Conservation (phyloP, 2,888 invertebrate species). For the Nomada ferruginata region DNA sequence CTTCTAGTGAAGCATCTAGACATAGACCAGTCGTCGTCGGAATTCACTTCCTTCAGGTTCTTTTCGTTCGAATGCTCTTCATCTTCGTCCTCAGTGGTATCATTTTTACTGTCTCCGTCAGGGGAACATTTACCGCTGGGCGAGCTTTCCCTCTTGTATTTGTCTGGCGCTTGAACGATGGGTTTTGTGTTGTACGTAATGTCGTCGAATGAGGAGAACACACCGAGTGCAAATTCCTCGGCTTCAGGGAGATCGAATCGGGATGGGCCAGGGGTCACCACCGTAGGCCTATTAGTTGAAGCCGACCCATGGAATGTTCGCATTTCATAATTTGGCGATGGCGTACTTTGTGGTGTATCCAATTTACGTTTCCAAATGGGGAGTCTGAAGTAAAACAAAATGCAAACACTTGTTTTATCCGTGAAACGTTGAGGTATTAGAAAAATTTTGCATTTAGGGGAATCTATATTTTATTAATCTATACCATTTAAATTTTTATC, state of each 20-base stretch:
- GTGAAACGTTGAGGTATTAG: conserved; percentile 4
- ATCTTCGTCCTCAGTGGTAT: conserved; percentile 81
- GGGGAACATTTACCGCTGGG: conserved; percentile 69
- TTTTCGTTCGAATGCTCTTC: conserved; percentile 77
- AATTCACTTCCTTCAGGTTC: conserved; percentile 76
- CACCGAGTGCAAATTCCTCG: conserved; percentile 87
- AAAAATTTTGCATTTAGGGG: background rate
- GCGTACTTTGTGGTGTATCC: conserved; percentile 69
- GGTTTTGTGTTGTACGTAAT: conserved; percentile 91
- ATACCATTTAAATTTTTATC: background rate
- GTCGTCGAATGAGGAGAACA: conserved; percentile 88
- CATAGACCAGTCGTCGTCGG: conserved; percentile 81
- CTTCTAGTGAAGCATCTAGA: conserved; percentile 80
- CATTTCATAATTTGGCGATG: conserved; percentile 71
- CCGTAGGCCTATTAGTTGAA: conserved; percentile 75
- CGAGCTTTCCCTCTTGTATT: conserved; percentile 58
- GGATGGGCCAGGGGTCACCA: conserved; percentile 86
- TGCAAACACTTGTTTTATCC: background rate
- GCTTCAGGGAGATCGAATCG: conserved; percentile 91
- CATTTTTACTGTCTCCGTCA: conserved; percentile 79
- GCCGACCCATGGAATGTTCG: conserved; percentile 74
- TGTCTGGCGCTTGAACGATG: conserved; percentile 86
- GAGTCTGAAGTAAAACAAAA: conserved; percentile 75
- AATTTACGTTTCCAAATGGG: conserved; percentile 87
- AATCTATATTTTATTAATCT: background rate